Evolutionary conservation across 53 echinoderm and acorn worm species (phyloP).

Genomic region (Stichopus horrens): DNA sequence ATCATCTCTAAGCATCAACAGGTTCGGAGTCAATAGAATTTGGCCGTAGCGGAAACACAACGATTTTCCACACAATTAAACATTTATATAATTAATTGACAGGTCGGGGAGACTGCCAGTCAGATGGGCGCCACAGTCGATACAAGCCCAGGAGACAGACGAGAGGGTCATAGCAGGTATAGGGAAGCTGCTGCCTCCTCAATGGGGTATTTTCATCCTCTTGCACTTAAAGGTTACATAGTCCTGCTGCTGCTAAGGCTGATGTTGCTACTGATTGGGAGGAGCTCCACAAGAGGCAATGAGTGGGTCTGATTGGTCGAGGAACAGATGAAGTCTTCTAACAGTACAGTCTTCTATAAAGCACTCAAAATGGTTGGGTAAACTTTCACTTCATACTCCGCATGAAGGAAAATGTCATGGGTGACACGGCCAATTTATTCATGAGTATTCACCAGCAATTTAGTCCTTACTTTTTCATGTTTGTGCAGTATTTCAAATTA

Average conservation of each 20-base stretch:
- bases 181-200: neutral
- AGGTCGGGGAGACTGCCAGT: constrained; percentile 38
- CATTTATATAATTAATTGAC: constrained; percentile 52
- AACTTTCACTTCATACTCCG: too few species aligned
- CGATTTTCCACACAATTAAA: constrained; percentile 52
- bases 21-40: constrained; percentile 42
- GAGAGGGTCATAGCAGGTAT: constrained; percentile 36
- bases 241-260: neutral
- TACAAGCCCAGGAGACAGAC: constrained; percentile 44
- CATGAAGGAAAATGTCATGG: too few species aligned
- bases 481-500: too few species aligned
- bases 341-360: neutral
- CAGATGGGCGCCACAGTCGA: constrained; percentile 41
- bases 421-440: too few species aligned
- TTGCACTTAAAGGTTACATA: constrained; percentile 5
- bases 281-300: neutral
- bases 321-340: neutral
- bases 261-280: neutral
- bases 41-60: constrained; percentile 42
- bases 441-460: too few species aligned
- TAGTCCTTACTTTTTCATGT: too few species aligned
- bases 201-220: neutral
- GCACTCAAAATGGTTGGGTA: neutral
- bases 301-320: neutral
- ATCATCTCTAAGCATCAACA: constrained; percentile 25